Conservation (phyloP, 2,113 vertebrate species). For the Mirounga angustirostris region DNA sequence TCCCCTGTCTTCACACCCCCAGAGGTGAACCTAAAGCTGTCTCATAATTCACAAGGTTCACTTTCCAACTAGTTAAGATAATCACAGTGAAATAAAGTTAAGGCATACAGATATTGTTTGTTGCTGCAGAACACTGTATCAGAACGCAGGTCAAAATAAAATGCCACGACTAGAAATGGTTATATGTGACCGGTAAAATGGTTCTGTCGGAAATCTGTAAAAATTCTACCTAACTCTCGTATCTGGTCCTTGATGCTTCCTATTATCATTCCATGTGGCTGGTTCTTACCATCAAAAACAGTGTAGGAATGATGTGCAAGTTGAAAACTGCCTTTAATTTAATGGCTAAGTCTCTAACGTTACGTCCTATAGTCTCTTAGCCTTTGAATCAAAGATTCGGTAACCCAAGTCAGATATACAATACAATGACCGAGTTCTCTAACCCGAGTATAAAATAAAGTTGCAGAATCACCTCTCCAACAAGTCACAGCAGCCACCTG, state of each 20-base stretch:
- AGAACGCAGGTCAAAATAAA: neutral
- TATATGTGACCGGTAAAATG: neutral
- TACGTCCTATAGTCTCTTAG: neutral
- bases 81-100: neutral
- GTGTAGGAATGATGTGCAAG: neutral
- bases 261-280: neutral
- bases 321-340: neutral
- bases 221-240: neutral
- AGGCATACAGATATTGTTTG: neutral
- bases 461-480: slow-evolving; percentile 32
- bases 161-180: neutral
- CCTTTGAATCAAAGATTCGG: neutral
- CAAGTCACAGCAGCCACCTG: slow-evolving; percentile 1
- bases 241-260: neutral
- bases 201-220: neutral
- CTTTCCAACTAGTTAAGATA: neutral
- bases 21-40: neutral
- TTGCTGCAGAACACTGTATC: neutral
- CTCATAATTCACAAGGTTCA: neutral
- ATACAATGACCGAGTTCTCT: neutral
- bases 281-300: neutral
- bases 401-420: neutral
- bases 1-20: neutral
- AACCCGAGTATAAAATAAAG: neutral
- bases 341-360: neutral